Evolutionary conservation across 1,140 invertebrate genomes (phyloP).

Genomic region (Euschistus heros): DNA sequence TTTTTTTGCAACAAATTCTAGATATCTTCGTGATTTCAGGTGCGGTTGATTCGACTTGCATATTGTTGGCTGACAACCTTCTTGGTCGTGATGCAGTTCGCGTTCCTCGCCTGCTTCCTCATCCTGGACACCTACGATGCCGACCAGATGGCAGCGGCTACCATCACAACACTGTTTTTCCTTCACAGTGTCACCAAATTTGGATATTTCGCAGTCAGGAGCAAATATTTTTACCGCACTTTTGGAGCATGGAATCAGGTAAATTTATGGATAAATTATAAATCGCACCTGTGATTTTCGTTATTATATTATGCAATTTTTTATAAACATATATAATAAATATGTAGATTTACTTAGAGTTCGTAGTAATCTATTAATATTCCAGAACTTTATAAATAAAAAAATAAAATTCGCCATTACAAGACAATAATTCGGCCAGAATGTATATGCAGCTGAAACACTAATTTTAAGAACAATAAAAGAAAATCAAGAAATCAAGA

Average conservation of each 20-base stretch:
- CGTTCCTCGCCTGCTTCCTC: constrained; percentile 53
- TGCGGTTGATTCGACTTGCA: constrained; percentile 44
- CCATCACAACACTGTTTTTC: constrained; percentile 70
- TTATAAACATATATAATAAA: too few species aligned
- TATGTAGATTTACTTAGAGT: too few species aligned
- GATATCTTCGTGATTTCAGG: too few species aligned
- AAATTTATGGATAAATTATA: constrained; percentile 27
- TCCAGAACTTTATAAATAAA: background rate
- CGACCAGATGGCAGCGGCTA: constrained; percentile 67
- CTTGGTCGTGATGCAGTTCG: constrained; percentile 31
- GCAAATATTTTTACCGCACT: constrained; percentile 56
- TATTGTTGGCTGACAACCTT: constrained; percentile 38
- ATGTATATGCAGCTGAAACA: too few species aligned
- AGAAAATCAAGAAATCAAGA: too few species aligned
- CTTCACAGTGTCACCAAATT: constrained; percentile 63
- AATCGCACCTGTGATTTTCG: background rate
- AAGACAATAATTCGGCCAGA: too few species aligned
- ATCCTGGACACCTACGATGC: constrained; percentile 59
- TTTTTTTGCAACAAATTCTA: too few species aligned
- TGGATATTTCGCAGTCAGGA: constrained; percentile 56
- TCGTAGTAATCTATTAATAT: background rate
- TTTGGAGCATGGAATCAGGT: constrained; percentile 39
- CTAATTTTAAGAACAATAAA: too few species aligned
- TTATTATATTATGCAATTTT: background rate
- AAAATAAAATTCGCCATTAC: too few species aligned